A percentile compares a stretch with the other conserved stretches of the same genome.
These are phyloP conservation scores for Diogma glabrata DNA, from an alignment of 2,888 invertebrate species.

Conservation along the genomic window DNA sequence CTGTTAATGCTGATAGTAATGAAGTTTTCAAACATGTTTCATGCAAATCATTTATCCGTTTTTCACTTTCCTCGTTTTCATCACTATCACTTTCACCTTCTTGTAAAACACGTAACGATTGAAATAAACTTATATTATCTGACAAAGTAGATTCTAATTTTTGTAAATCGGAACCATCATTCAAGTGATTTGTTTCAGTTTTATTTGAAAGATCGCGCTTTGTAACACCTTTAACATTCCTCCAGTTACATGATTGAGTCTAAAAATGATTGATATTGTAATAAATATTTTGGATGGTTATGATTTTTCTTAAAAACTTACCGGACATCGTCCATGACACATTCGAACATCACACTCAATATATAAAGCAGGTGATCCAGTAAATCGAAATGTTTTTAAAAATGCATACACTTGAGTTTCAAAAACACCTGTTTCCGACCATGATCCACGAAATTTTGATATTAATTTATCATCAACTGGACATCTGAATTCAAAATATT, in stretches of 20 bases:
- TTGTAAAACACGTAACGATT: slow-evolving; percentile 75
- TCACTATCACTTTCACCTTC: slow-evolving; percentile 68
- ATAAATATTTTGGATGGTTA: no score
- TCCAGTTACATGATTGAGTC: slow-evolving; percentile 91
- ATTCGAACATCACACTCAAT: slow-evolving; percentile 91
- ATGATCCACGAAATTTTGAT: slow-evolving; percentile 84
- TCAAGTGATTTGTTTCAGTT: slow-evolving; percentile 37
- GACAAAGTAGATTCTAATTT: slow-evolving; percentile 55
- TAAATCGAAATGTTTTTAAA: slow-evolving; percentile 83
- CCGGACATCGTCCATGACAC: slow-evolving; percentile 92
- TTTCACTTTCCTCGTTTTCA: slow-evolving; percentile 16
- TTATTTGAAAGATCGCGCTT: slow-evolving; percentile 53
- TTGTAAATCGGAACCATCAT: slow-evolving; percentile 34
- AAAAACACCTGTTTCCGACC: slow-evolving; percentile 80
- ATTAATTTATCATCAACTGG: slow-evolving; percentile 89
- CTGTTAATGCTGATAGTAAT: slow-evolving; percentile 55
- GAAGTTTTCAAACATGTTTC: slow-evolving; percentile 54
- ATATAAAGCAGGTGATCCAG: slow-evolving; percentile 85
- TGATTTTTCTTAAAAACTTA: slow-evolving; percentile 39
- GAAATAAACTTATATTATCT: slow-evolving; percentile 83
- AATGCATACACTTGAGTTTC: slow-evolving; percentile 92
- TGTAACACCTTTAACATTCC: slow-evolving; percentile 69
- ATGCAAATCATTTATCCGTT: slow-evolving; percentile 30
- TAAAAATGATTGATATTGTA: slow-evolving; percentile 34
- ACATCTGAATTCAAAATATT: slow-evolving; percentile 45